Evolutionary conservation across 2,888 invertebrate species (phyloP).

Genomic region (Tenthredo livida): DNA sequence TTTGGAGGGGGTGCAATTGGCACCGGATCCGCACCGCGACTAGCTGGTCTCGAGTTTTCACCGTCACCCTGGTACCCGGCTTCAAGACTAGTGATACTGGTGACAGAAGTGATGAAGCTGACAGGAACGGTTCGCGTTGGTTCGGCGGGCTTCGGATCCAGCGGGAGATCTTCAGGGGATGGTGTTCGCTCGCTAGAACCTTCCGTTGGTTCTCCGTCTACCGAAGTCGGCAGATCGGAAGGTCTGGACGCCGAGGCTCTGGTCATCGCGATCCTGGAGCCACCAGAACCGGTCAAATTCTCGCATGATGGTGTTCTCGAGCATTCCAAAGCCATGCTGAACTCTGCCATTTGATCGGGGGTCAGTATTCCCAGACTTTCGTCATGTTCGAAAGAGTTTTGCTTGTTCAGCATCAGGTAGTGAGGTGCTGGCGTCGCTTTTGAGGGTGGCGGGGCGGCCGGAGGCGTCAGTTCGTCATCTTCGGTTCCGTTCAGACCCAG

Average conservation of each 20-base stretch:
- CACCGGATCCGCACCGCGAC: slow-evolving; percentile 89
- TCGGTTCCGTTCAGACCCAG: slow-evolving; percentile 74
- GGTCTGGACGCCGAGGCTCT: slow-evolving; percentile 66
- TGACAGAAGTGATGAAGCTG: slow-evolving; percentile 92
- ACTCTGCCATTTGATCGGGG: slow-evolving; percentile 91
- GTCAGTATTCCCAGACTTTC: slow-evolving; percentile 93
- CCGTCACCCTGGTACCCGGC: slow-evolving; percentile 97
- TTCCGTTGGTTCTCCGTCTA: slow-evolving; percentile 65
- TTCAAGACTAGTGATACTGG: slow-evolving; percentile 95
- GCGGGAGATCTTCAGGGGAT: slow-evolving; percentile 90
- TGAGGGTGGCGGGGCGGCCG: slow-evolving; percentile 52
- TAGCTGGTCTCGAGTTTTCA: slow-evolving; percentile 92
- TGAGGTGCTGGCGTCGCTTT: slow-evolving; percentile 65
- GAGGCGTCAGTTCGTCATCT: slow-evolving; percentile 56
- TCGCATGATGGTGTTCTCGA: slow-evolving; percentile 85
- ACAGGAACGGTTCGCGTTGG: slow-evolving; percentile 61
- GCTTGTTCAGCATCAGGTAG: slow-evolving; percentile 81
- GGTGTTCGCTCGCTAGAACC: slow-evolving; percentile 87
- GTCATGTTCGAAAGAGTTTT: slow-evolving; percentile 89
- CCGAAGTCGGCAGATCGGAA: slow-evolving; percentile 61
- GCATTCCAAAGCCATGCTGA: slow-evolving; percentile 82
- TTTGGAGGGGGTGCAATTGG: slow-evolving; percentile 79
- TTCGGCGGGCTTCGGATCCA: slow-evolving; percentile 82
- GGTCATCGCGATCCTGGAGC: slow-evolving; percentile 68
- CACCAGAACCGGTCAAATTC: slow-evolving; percentile 78